Base-by-base conservation (phyloP, 2,113 vertebrate species). In the Crocuta crocuta region DNA sequence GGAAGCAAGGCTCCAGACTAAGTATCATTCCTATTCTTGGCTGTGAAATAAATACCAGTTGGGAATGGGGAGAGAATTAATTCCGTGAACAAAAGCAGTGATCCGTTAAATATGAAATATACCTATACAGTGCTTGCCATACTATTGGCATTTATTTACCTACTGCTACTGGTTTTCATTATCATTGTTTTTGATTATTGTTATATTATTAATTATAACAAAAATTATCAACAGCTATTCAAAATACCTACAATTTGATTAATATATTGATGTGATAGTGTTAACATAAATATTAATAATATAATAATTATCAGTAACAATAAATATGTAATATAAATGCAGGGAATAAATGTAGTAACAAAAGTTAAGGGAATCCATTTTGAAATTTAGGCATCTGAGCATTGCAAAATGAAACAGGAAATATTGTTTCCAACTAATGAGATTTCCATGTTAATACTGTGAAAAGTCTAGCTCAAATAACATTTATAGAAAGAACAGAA, bases 401-500 rank as follows among this genome's bases (percentile, higher is more conserved):
- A 33, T 55, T 24, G 13, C 26, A 65, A 76, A 4, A 74, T 39
- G 55, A 68, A 82, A 66, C 13, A 87, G 48, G n/a, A 58, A 79
- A 43, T 31, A 66, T 28, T 78, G 3, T 66, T 68, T 78, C 23
- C 24, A 76, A 35, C 6, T 81, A 24, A 92, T 63, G 8, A 53
- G 8, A 70, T 26, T 55, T n/a, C 63, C 71, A 31, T 35, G 7
- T n/a, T 89, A 94, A 55, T 26, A 89, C 1, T 55, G 6, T 68
- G 39, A 74, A 71, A 71, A 81, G 61, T 85, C 7, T 48, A 76
- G 24, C 21, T 31, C 74, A 45, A 21, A 50, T 87, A 92, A 83
- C 50, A 84, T 80, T 39, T 94, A 83, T 26, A 85, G 65, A 82
- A 81, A 91, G 13, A 89, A 94, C 5, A 61, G 33, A 79, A 86